Base-by-base conservation (phyloP, 2,888 invertebrate genomes). In the Chrysolina haemoptera region DNA sequence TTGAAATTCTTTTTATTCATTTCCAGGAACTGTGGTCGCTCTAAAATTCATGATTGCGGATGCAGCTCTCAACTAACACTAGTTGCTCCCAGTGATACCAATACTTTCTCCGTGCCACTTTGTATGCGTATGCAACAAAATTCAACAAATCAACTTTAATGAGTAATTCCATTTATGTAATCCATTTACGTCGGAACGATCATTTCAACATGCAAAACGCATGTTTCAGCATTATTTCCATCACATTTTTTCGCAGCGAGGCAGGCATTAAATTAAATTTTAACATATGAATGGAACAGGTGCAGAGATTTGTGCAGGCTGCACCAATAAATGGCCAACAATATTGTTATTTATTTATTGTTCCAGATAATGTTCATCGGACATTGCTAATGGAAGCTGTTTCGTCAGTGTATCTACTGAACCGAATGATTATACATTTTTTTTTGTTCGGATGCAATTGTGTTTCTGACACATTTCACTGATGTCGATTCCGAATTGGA, bases 221-320 rank as follows among this genome's bases (percentile, higher is more conserved):
- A 59, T 59, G n/a, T 59, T 59, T 35, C 9, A 59, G 27, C 59
- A 59, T 14, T 59, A 59, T n/a, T 59, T 59, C 35, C 59, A 22
- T 14, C 59, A 59, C 35, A 27, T 27, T 59, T 27, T 59, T 59
- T 35, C 10, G 59, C 0, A 59, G 35, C 14, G 59, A 59, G 35
- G 27, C 67, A 63, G 22, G 18, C 65, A 55, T 68, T 65, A 73
- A 73, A 73, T 68, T 68, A 68, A 70, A 53, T 68, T 72, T 71
- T 71, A 67, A 68, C 65, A 68, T 73, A 53, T 41, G 66, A 70
- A 70, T 70, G 70, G 63, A 65, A 73, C 73, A 73, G 73, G 73
- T 73, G 73, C 63, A 70, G 73, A 41, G 73, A 73, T 62, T 65
- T 70, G 62, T 69, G 59, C 65, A 66, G 62, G 63, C 65, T 70